Percentiles rank a stretch among this genome's conserved stretches.
Evolutionary conservation across 1,140 invertebrate genomes (phyloP).

Genomic region (Mesaphorura yosii): DNA sequence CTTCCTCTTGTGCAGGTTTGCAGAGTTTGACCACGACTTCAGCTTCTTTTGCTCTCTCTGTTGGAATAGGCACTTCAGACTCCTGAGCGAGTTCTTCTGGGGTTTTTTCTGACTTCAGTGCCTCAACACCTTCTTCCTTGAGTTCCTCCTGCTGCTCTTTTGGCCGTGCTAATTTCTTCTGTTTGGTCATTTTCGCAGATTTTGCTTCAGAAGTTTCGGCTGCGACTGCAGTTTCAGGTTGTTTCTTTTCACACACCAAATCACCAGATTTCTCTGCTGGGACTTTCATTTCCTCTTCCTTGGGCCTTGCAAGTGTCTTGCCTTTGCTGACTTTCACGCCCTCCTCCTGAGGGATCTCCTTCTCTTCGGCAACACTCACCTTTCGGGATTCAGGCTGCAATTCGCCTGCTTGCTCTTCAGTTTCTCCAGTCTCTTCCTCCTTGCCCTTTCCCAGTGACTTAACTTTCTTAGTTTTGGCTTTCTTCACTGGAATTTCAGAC

Average conservation of each 20-base stretch:
- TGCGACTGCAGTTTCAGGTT: too few relatives aligned
- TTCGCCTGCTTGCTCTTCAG: constrained; percentile 4
- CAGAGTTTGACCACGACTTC: too few relatives aligned
- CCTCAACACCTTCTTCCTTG: not conserved
- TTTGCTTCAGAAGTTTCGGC: not conserved
- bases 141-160: not conserved
- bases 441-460: not conserved
- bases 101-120: not conserved
- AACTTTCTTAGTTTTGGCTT: constrained; percentile 4
- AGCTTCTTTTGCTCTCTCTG: too few relatives aligned
- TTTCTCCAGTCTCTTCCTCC: not conserved
- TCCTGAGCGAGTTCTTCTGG: not conserved
- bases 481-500: constrained; percentile 6
- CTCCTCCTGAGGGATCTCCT: not conserved
- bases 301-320: not conserved
- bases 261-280: too few relatives aligned
- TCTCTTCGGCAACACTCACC: not conserved
- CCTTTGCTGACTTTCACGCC: not conserved
- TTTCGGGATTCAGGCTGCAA: not conserved
- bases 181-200: not conserved
- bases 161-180: not conserved
- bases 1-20: too few relatives aligned
- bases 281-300: not conserved
- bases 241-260: too few relatives aligned
- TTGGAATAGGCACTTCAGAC: not conserved